phyloP scores from a whole-genome alignment of 2,113 vertebrate genomes.

The Cyanoramphus novaezelandiae region DNA sequence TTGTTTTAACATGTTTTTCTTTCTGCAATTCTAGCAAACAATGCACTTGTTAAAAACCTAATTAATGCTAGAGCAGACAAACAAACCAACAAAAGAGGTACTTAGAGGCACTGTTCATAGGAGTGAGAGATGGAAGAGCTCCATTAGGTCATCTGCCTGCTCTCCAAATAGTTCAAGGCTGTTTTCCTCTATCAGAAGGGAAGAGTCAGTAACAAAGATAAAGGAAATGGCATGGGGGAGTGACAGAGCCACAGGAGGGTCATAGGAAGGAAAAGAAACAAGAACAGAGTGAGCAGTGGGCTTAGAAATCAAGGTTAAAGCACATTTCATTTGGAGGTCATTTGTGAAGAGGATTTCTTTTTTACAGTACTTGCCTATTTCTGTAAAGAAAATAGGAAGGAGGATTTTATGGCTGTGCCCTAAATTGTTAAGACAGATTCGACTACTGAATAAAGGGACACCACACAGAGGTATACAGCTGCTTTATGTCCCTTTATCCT shows the following conservation, averaged over 20 bases:
- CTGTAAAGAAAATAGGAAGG: not conserved
- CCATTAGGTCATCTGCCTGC: slow-evolving; percentile 57
- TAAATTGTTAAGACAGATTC: not conserved
- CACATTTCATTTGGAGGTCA: not conserved
- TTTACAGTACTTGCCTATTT: not conserved
- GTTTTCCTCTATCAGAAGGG: slow-evolving; percentile 32
- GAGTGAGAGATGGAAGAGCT: slow-evolving; percentile 42
- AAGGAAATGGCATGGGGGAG: not conserved
- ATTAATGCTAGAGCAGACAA: slow-evolving; percentile 66
- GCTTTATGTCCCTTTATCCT: not conserved
- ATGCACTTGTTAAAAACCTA: slow-evolving; percentile 67
- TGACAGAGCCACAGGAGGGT: not conserved
- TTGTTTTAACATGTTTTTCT: slow-evolving; percentile 49
- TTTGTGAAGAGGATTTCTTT: not conserved
- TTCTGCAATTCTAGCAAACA: slow-evolving; percentile 61
- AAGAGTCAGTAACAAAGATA: not conserved
- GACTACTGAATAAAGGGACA: not conserved
- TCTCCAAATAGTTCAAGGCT: slow-evolving; percentile 27
- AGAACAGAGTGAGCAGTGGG: not conserved
- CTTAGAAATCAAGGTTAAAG: not conserved
- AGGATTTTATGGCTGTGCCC: not conserved
- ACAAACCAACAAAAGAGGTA: slow-evolving; percentile 70
- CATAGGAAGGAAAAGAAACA: not conserved
- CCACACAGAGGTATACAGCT: fast-evolving
- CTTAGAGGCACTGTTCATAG: slow-evolving; percentile 60